Evolutionary conservation across 2,888 invertebrate genomes (phyloP), one percentile per base, ranked within the genome.

Genomic region (Cantharis rustica): DNA sequence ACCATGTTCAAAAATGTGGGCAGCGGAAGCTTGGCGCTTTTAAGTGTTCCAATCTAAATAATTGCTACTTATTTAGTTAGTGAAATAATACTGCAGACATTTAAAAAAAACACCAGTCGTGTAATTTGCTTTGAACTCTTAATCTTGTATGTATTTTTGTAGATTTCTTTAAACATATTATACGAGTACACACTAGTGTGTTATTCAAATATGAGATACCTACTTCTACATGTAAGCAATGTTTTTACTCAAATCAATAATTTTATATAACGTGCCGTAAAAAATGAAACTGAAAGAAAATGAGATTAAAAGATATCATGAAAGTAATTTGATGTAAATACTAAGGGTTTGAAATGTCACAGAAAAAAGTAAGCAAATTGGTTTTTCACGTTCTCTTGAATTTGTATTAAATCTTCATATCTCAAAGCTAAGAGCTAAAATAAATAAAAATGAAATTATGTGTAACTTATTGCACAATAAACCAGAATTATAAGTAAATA

Each of bases 11-110:
- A 63, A 76, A 76, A 73, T 78, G 82, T 82, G 82, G 81, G 82
- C 79, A 82, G 80, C 81, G 82, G 82, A 82, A 81, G 79, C 80
- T 69, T 76, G 61, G 79, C 75, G 77, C 77, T 61, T 78, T 71
- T n/a, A 75, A 77, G 78, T 80, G 76, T 82, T 82, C 80, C 79
- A 75, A 79, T 82, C 82, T 80, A 79, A 82, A 80, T 81, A 80
- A 82, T 82, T 82, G 81, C 80, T 81, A 81, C 81, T 80, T 82
- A 79, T 73, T n/a, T 66, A 69, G 71, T 73, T 73, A 69, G 64
- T 69, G 62, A 71, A 73, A 75, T 73, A 73, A 66, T 66, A 20
- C 64, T 66, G 47, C 47, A 47, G 47, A 47, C 47, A 7, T 47
- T 47, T n/a, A n/a, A n/a, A 47, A 47, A 27, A 47, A 47, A n/a